Conservation (phyloP, 2,888 invertebrate genomes). For the Acholoe squamosa region DNA sequence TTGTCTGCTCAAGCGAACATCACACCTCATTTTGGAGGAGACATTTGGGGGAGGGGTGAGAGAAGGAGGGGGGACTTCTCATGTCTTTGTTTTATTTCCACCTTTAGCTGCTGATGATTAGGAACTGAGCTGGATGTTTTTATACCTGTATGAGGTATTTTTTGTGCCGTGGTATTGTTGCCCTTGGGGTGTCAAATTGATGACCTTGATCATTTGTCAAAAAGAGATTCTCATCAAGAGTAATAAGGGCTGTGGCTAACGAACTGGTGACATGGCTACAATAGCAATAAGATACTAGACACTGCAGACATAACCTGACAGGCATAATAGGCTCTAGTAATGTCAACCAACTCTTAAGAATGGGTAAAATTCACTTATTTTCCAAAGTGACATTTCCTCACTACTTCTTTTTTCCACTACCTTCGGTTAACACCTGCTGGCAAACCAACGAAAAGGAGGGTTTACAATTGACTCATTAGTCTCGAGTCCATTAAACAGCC, state of each 20-base stretch:
- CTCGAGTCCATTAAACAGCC: neutral
- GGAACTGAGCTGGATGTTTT: neutral
- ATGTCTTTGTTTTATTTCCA: neutral
- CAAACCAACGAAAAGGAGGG: neutral
- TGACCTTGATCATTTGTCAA: too few species aligned
- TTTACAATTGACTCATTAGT: slow-evolving; percentile 10
- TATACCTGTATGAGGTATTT: neutral
- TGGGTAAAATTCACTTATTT: too few species aligned
- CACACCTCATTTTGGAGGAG: neutral
- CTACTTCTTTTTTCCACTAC: too few species aligned
- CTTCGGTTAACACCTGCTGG: too few species aligned
- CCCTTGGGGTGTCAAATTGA: neutral
- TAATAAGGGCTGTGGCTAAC: too few species aligned
- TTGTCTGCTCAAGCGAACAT: neutral
- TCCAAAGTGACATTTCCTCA: too few species aligned
- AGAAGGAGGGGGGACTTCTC: neutral
- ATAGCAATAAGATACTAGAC: too few species aligned
- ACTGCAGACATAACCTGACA: too few species aligned
- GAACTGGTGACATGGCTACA: too few species aligned
- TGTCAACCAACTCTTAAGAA: too few species aligned
- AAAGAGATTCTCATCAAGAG: too few species aligned
- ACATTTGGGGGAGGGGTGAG: neutral
- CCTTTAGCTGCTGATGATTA: neutral
- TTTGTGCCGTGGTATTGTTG: neutral
- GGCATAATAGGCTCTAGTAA: too few species aligned